phyloP scores from a whole-genome alignment of 2,888 invertebrate species.

The Euplagia quadripunctaria region DNA sequence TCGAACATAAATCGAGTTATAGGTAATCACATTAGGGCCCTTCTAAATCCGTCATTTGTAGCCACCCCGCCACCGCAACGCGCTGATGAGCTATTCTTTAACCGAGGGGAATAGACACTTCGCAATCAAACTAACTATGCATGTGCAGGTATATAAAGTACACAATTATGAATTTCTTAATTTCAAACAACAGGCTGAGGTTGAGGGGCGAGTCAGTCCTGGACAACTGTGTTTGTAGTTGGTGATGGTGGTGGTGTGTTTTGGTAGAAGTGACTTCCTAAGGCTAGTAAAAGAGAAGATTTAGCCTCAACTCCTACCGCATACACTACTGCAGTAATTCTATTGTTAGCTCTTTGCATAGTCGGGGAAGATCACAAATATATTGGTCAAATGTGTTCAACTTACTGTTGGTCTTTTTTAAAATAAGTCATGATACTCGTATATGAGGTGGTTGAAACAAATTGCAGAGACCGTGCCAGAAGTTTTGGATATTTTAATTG shows the following conservation, averaged over 20 bases:
- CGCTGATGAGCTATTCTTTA: constrained; percentile 80
- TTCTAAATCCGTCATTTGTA: constrained; percentile 64
- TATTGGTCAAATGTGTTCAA: not conserved
- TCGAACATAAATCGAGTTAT: constrained; percentile 70
- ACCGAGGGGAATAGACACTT: constrained; percentile 33
- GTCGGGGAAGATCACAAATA: not conserved
- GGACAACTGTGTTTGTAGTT: not conserved
- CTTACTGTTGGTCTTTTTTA: not conserved
- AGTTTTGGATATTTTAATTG: not conserved
- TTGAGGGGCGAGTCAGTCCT: not conserved
- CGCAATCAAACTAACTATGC: constrained; percentile 23
- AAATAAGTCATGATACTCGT: not conserved
- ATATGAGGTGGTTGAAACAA: not conserved
- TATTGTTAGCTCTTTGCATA: not conserved
- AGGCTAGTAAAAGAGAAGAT: not conserved
- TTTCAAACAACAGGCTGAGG: not conserved
- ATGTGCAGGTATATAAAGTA: constrained; percentile 14
- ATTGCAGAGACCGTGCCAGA: not conserved
- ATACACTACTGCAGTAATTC: not conserved
- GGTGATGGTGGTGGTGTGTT: too few species aligned
- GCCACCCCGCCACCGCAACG: constrained; percentile 38
- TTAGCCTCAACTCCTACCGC: not conserved
- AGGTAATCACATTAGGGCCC: constrained; percentile 71
- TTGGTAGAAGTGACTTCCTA: too few species aligned
- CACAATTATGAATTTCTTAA: constrained; percentile 10